Evolutionary conservation across 2,888 invertebrate species (phyloP).

Genomic region (Rutpela maculata): DNA sequence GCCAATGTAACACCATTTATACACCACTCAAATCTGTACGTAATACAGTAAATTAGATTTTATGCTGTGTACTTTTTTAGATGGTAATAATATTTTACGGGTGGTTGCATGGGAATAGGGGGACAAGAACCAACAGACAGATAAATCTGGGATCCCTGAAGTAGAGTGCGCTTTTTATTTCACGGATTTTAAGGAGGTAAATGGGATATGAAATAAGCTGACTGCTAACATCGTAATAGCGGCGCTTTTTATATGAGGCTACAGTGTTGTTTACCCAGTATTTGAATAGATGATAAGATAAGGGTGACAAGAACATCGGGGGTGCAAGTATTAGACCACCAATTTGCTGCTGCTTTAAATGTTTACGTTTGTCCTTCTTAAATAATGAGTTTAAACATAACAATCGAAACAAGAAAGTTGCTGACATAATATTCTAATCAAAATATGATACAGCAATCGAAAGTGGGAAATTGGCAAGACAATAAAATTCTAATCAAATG

Average conservation of each 20-base stretch:
- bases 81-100: conserved; percentile 48
- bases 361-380: not conserved
- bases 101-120: conserved; percentile 44
- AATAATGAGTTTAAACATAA: not conserved
- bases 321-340: conserved; percentile 22
- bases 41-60: conserved; percentile 26
- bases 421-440: too few relatives aligned
- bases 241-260: conserved; percentile 47
- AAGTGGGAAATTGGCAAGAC: too few relatives aligned
- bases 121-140: conserved; percentile 40
- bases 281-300: conserved; percentile 60
- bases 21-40: not conserved
- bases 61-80: conserved; percentile 35
- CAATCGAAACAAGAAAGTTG: not conserved
- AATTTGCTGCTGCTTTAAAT: conserved; percentile 17
- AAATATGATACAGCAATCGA: too few relatives aligned
- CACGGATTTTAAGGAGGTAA: conserved; percentile 65
- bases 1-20: conserved; percentile 4
- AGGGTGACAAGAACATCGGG: conserved; percentile 48
- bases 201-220: conserved; percentile 68
- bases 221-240: conserved; percentile 56
- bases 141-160: conserved; percentile 52
- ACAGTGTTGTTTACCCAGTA: conserved; percentile 53
- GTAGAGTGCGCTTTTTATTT: conserved; percentile 61
- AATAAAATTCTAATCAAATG: too few relatives aligned